Evolutionary conservation across 2,888 invertebrate genomes (phyloP).

Genomic region (Teleiodes luculella): DNA sequence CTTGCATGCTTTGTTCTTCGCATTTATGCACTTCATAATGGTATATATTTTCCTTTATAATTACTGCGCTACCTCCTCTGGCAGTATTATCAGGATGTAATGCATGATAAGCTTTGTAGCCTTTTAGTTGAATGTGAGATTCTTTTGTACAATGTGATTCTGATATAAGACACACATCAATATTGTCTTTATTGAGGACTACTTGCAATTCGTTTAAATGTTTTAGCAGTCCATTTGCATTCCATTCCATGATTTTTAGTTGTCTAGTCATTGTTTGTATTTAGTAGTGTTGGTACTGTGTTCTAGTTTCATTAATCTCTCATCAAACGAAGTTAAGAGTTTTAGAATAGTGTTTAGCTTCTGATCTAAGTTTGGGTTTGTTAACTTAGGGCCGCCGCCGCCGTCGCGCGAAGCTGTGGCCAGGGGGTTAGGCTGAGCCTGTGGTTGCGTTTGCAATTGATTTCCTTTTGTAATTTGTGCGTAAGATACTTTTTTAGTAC

Average conservation of each 20-base stretch:
- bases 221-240: neutral
- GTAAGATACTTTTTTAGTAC: neutral
- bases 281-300: neutral
- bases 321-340: neutral
- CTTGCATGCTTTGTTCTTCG: neutral
- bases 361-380: neutral
- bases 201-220: neutral
- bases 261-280: too few relatives aligned
- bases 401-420: too few relatives aligned
- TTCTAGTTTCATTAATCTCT: neutral
- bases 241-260: too few relatives aligned
- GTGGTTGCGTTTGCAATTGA: too few relatives aligned
- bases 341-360: neutral
- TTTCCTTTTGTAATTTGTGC: slow-evolving; percentile 19
- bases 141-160: neutral
- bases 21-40: neutral
- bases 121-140: neutral
- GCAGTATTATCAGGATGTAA: neutral
- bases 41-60: neutral
- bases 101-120: neutral
- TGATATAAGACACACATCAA: neutral
- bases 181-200: neutral
- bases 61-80: neutral
- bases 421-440: too few relatives aligned
- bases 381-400: too few relatives aligned